Evolutionary conservation across 2,888 invertebrate genomes (phyloP).

Genomic region (Odiellus spinosus): DNA sequence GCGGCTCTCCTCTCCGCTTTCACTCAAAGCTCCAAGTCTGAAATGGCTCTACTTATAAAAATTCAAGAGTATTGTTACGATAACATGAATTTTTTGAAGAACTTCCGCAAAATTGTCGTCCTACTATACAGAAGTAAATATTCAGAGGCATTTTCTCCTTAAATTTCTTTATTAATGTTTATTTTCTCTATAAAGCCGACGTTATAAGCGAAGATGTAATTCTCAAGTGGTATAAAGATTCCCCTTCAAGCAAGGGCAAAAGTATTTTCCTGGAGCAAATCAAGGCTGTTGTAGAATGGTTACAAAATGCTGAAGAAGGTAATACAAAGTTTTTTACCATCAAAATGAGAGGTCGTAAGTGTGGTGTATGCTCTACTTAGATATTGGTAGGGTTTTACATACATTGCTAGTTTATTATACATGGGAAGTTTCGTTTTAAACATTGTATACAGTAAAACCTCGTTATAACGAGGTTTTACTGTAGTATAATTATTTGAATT

Average conservation of each 20-base stretch:
- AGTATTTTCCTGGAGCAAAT: conserved; percentile 96
- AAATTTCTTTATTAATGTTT: conserved; percentile 20
- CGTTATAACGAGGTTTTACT: too few species aligned
- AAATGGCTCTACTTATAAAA: conserved; percentile 72
- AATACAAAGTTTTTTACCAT: conserved; percentile 4
- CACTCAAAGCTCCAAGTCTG: conserved; percentile 66
- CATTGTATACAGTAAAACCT: too few species aligned
- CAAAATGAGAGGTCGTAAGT: too few species aligned
- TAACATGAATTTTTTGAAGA: conserved; percentile 97
- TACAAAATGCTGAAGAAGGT: conserved; percentile 87
- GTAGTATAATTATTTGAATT: too few species aligned
- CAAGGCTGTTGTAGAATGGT: conserved; percentile 94
- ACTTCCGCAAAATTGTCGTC: conserved; percentile 91
- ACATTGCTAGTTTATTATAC: too few species aligned
- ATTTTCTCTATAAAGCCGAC: conserved; percentile 44
- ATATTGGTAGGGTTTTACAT: too few species aligned
- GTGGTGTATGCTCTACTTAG: too few species aligned
- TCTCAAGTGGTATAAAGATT: conserved; percentile 88
- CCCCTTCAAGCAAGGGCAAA: conserved; percentile 85
- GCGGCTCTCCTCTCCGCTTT: conserved; percentile 73
- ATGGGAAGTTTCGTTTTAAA: too few species aligned
- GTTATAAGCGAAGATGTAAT: conserved; percentile 89
- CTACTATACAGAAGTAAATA: conserved; percentile 76
- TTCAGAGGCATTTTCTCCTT: conserved; percentile 14
- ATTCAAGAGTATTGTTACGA: conserved; percentile 97